These are phyloP conservation scores for Macaca nemestrina DNA, from an alignment of 2,113 vertebrate species.

Conservation along the genomic window DNA sequence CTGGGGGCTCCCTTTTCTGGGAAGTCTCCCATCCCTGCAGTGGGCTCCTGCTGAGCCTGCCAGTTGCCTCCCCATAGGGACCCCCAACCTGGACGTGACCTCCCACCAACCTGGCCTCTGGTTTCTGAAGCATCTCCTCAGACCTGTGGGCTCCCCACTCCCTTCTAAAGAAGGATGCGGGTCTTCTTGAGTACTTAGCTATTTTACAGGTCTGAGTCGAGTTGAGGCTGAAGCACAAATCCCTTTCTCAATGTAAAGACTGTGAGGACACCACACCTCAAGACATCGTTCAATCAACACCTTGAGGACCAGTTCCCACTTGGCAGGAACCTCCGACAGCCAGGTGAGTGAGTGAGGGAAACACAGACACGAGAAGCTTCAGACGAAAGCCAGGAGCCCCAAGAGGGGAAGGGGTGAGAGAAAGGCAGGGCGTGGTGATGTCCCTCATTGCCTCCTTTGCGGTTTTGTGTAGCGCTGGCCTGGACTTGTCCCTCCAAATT, in stretches of 20 bases:
- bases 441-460: not conserved
- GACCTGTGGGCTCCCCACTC: not conserved
- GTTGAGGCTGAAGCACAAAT: not conserved
- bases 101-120: not conserved
- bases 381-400: not conserved
- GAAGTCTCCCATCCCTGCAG: not conserved
- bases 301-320: not conserved
- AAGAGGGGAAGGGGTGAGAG: not conserved
- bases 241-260: not conserved
- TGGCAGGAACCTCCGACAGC: not conserved
- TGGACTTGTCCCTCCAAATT: not conserved
- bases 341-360: not conserved
- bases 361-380: not conserved
- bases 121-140: not conserved
- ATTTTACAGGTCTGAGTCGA: not conserved
- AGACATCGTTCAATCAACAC: not conserved
- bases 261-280: not conserved
- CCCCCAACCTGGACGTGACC: rapidly evolving
- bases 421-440: not conserved
- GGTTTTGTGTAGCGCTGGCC: not conserved
- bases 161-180: not conserved
- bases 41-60: not conserved
- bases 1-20: not conserved
- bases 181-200: not conserved
- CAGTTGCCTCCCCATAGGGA: not conserved